phyloP scores from a whole-genome alignment of 2,113 vertebrate genomes.

The Campylomormyrus numenius region DNA sequence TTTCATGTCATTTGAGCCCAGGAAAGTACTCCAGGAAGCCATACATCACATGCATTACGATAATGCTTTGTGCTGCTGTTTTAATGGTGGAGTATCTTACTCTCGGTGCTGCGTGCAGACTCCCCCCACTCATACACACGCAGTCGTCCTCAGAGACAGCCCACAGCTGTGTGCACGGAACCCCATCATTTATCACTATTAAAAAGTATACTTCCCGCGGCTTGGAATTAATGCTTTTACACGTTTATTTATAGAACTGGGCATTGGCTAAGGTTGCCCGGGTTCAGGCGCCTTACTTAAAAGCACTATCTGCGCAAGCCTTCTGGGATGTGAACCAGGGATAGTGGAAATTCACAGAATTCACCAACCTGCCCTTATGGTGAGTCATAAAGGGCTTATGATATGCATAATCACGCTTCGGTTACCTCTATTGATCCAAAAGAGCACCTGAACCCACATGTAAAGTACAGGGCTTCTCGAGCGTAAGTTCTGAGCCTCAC shows the following conservation, averaged over 20 bases:
- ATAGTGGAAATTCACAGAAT: background rate
- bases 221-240: conserved; percentile 5
- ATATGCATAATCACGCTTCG: background rate
- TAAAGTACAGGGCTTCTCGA: background rate
- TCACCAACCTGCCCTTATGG: background rate
- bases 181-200: conserved; percentile 3
- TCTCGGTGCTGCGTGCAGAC: background rate
- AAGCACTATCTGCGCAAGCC: background rate
- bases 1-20: background rate
- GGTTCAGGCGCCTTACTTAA: background rate
- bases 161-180: too few species aligned
- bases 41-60: background rate
- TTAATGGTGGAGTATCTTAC: background rate
- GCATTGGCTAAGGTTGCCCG: background rate
- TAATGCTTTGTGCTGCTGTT: background rate
- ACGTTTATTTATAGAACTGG: background rate
- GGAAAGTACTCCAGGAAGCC: background rate
- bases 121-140: background rate
- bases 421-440: background rate
- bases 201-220: background rate
- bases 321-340: background rate
- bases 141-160: background rate
- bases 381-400: background rate
- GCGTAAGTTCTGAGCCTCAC: background rate
- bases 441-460: background rate